phyloP scores from a whole-genome alignment of 2,797 vertebrate genomes.

The Enteromius radiatus region DNA sequence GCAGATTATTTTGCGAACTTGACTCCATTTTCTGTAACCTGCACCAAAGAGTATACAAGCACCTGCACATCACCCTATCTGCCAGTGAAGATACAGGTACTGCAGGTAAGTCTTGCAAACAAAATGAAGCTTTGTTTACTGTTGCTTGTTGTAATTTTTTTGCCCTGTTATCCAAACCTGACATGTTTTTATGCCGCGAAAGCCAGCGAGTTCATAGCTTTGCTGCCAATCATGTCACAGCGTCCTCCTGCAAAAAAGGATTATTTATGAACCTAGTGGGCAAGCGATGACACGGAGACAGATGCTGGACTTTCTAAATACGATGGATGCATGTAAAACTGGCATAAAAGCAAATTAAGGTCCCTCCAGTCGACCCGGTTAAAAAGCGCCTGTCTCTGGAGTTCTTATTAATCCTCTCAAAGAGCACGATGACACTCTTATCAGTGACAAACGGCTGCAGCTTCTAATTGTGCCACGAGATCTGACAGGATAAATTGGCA shows the following conservation, averaged over 20 bases:
- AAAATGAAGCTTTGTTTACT: background rate
- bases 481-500: constrained; percentile 74
- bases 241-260: constrained; percentile 9
- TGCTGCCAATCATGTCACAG: too few relatives aligned
- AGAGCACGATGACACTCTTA: constrained; percentile 70
- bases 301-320: constrained; percentile 11
- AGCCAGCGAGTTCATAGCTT: background rate
- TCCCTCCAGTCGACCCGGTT: constrained; percentile 20
- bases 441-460: constrained; percentile 72
- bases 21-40: background rate
- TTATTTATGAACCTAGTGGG: constrained; percentile 7
- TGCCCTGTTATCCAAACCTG: background rate
- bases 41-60: too few relatives aligned
- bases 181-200: background rate
- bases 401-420: constrained; percentile 76
- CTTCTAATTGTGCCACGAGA: constrained; percentile 75
- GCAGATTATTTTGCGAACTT: background rate
- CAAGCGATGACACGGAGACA: background rate
- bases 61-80: background rate
- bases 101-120: background rate
- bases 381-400: constrained; percentile 4
- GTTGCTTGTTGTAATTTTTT: background rate
- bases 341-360: constrained; percentile 10
- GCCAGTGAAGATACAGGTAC: too few relatives aligned
- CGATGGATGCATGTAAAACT: constrained; percentile 27